These are phyloP conservation scores for Panzeria rudis DNA, from an alignment of 2,888 invertebrate species.

Conservation along the genomic window DNA sequence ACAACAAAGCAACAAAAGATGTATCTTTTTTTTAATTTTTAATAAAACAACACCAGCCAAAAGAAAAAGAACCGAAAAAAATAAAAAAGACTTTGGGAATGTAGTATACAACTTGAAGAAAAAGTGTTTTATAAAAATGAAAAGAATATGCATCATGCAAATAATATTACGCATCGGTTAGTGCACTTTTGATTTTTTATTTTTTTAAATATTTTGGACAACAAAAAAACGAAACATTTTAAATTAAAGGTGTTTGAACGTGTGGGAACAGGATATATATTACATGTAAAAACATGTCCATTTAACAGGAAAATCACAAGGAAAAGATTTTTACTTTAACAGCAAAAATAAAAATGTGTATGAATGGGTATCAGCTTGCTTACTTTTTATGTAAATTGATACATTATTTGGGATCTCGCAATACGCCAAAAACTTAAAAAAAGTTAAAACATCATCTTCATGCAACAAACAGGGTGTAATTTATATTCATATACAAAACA, in stretches of 20 bases:
- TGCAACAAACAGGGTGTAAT: constrained; percentile 62
- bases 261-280: constrained; percentile 74
- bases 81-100: constrained; percentile 29
- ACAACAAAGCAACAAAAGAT: constrained; percentile 56
- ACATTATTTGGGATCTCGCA: constrained; percentile 50
- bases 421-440: constrained; percentile 9
- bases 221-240: constrained; percentile 34
- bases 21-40: constrained; percentile 14
- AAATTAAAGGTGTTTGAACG: constrained; percentile 67
- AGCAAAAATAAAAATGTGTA: not conserved
- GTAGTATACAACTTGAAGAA: not conserved
- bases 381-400: constrained; percentile 68
- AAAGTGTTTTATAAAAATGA: constrained; percentile 4
- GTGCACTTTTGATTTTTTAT: constrained; percentile 42
- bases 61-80: not conserved
- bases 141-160: constrained; percentile 62
- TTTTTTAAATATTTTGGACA: not conserved
- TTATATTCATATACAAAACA: constrained; percentile 49
- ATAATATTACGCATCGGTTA: constrained; percentile 69
- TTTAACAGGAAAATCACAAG: constrained; percentile 51
- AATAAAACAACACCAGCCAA: constrained; percentile 44
- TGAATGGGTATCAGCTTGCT: constrained; percentile 44
- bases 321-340: constrained; percentile 11
- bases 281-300: constrained; percentile 67
- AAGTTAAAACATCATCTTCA: constrained; percentile 21